Evolutionary conservation across 2,888 invertebrate species (phyloP), one percentile per base, ranked within the genome.

Genomic region (Ichneumoninae sp.): DNA sequence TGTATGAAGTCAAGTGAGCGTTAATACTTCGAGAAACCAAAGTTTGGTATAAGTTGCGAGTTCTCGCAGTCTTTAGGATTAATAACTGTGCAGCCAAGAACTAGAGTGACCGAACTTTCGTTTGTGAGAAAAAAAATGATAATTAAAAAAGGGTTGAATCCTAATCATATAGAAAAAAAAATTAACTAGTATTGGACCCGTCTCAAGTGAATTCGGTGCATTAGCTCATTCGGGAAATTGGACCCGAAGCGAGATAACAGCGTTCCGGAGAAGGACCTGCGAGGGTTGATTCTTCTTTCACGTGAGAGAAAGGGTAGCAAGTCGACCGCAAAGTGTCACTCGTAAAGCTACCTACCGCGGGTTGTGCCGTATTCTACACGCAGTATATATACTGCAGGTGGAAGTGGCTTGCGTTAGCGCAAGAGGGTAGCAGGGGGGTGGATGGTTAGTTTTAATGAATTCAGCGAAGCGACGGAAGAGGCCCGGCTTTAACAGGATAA

Each of bases 401-500:
- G 70, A 77, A 83, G 83, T 83, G 73, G 76, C 73, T 73, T 73
- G 52, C 60, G 70, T 63, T 79, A 33, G 40, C 57, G 33, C 30
- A 30, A 13, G 33, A 30, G 30, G 33, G 63, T 30, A n/a, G 10
- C 7, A 26, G 60, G 60, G 63, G 54, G 52, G 47, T 69, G 80
- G 80, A 83, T 76, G 74, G 82, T 85, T 85, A 82, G 85, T 85
- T 93, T 91, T 92, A 93, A 93, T 91, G 93, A 93, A 93, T 93
- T 93, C 90, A 91, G 89, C 88, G 89, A 90, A 89, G 90, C 85
- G 88, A 88, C 90, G 88, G 87, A 90, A 89, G 89, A 89, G 89
- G 88, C 91, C 88, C 66, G 90, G 90, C 91, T 93, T 93, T 93
- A 94, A 94, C 91, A 93, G 93, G 92, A 94, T 94, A 93, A 93